Conservation (phyloP, 2,888 invertebrate species). For the Deilephila porcellus region DNA sequence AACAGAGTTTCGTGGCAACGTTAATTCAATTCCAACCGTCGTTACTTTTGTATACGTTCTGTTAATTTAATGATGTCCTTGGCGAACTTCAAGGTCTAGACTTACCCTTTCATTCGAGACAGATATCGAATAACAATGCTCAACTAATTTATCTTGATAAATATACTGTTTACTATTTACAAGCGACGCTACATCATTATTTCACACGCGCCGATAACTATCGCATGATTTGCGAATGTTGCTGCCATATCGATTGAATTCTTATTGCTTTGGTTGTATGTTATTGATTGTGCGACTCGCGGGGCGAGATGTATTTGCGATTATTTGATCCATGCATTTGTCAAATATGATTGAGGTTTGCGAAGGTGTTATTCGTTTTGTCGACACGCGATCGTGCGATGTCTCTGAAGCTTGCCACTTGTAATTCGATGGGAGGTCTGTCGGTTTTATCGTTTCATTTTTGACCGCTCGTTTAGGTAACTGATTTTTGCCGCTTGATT, state of each 20-base stretch:
- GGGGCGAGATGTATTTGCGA: slow-evolving; percentile 56
- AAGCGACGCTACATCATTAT: slow-evolving; percentile 50
- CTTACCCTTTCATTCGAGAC: slow-evolving; percentile 38
- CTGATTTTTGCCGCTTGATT: slow-evolving; percentile 1
- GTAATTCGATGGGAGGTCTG: slow-evolving; percentile 74
- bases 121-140: slow-evolving; percentile 40
- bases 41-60: neutral
- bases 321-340: slow-evolving; percentile 71
- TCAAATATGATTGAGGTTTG: slow-evolving; percentile 72
- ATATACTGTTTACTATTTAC: slow-evolving; percentile 52
- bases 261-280: slow-evolving; percentile 50
- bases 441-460: slow-evolving; percentile 55
- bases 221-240: slow-evolving; percentile 45
- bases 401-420: slow-evolving; percentile 69
- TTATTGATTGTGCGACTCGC: slow-evolving; percentile 39
- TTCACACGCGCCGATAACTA: slow-evolving; percentile 60
- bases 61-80: slow-evolving; percentile 19
- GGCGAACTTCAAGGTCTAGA: slow-evolving; percentile 5
- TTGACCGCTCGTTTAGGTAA: slow-evolving; percentile 38
- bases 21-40: slow-evolving; percentile 39
- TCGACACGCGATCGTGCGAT: slow-evolving; percentile 75
- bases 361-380: slow-evolving; percentile 74
- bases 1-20: slow-evolving; percentile 38
- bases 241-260: slow-evolving; percentile 45
- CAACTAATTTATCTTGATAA: slow-evolving; percentile 54